phyloP scores from a whole-genome alignment of 2,888 invertebrate species.

The Drosophila yooni region DNA sequence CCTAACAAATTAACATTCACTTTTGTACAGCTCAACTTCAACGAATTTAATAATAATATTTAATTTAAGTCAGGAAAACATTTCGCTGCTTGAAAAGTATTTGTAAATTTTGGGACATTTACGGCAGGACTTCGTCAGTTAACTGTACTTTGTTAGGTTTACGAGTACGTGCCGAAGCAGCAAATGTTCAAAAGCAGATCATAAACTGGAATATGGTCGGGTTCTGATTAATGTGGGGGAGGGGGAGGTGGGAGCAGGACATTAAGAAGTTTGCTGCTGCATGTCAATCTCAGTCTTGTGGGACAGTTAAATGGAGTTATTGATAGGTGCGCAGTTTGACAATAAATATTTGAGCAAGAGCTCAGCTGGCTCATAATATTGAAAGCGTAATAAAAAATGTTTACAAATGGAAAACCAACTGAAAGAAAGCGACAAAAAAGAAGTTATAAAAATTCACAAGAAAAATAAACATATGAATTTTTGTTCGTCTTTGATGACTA shows the following conservation, averaged over 20 bases:
- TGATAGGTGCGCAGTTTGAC: slow-evolving; percentile 15
- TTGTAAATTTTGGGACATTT: slow-evolving; percentile 54
- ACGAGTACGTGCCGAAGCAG: slow-evolving; percentile 54
- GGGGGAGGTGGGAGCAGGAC: background rate
- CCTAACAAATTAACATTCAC: background rate
- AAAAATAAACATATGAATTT: background rate
- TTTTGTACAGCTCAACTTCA: background rate
- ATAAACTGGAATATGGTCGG: slow-evolving; percentile 52
- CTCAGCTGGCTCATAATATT: slow-evolving; percentile 15
- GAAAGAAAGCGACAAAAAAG: too few relatives aligned
- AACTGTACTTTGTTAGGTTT: slow-evolving; percentile 65
- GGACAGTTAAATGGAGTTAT: slow-evolving; percentile 17
- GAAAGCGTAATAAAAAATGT: too few relatives aligned
- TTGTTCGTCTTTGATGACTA: background rate
- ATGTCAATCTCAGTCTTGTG: slow-evolving; percentile 8
- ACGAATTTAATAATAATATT: background rate
- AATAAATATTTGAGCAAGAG: slow-evolving; percentile 11
- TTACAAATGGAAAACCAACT: background rate
- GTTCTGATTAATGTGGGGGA: background rate
- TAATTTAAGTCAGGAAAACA: background rate
- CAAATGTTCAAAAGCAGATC: slow-evolving; percentile 28
- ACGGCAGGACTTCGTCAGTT: slow-evolving; percentile 62
- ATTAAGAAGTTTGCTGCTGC: slow-evolving; percentile 27
- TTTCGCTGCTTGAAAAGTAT: slow-evolving; percentile 16
- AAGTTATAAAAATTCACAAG: background rate